Evolutionary conservation across 2,797 vertebrate species (phyloP).

Genomic region (Aphelocoma californica): DNA sequence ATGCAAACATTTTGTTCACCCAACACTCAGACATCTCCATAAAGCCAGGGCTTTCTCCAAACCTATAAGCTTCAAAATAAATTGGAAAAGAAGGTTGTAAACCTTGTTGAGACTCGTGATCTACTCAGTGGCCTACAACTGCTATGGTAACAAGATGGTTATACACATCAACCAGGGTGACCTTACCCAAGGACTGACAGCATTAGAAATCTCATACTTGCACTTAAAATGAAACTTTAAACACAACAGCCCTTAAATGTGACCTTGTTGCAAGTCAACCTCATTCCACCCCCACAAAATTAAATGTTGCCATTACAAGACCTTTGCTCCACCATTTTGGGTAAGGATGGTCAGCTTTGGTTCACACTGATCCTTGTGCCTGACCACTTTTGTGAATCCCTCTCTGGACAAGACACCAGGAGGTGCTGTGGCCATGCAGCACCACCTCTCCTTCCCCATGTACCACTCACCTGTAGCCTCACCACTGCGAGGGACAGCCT

Average conservation of each 20-base stretch:
- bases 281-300: neutral
- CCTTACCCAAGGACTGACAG: neutral
- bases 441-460: neutral
- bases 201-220: neutral
- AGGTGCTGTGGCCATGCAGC: neutral
- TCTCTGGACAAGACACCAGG: neutral
- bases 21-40: neutral
- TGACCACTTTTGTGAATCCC: too few species aligned
- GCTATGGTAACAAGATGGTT: neutral
- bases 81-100: neutral
- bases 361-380: neutral
- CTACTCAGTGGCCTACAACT: neutral
- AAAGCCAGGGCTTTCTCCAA: neutral
- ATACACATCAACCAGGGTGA: neutral
- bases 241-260: neutral
- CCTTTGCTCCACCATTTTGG: neutral
- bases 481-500: neutral
- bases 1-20: neutral
- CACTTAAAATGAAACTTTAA: neutral
- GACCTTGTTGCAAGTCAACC: neutral
- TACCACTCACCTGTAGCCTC: neutral
- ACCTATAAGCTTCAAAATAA: neutral
- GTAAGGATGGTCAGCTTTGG: fast-evolving
- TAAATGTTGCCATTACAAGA: neutral
- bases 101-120: neutral